Conservation (phyloP, 2,113 vertebrate genomes). For the Crotophaga sulcirostris region DNA sequence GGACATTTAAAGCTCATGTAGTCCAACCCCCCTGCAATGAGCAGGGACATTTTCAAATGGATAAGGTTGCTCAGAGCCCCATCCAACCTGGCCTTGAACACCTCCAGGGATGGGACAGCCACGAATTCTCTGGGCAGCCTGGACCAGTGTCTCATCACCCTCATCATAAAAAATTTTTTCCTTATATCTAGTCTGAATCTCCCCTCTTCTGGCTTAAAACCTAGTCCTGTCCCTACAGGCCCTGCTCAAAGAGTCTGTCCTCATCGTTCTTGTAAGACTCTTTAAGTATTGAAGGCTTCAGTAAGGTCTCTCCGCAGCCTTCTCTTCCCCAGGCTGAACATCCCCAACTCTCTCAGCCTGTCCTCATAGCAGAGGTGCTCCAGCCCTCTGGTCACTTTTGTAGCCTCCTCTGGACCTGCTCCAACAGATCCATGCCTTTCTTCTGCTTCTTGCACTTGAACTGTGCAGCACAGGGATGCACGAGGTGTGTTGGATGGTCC, state of each 20-base stretch:
- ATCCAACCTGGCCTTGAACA: rapidly evolving
- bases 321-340: background rate
- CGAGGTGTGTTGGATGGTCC: background rate
- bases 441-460: background rate
- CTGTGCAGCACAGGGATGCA: background rate
- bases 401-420: background rate
- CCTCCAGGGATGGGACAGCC: background rate
- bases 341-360: background rate
- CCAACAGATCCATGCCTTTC: background rate
- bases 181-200: background rate
- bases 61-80: background rate
- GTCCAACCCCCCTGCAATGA: background rate
- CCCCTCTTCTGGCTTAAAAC: background rate
- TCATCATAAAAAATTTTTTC: rapidly evolving
- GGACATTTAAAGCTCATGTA: background rate
- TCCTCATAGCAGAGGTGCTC: background rate
- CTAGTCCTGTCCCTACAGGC: rapidly evolving
- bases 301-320: background rate
- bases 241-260: background rate
- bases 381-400: rapidly evolving
- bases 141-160: background rate
- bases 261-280: too few species aligned
- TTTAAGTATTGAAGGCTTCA: rapidly evolving
- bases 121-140: background rate
- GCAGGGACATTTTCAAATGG: background rate